A percentile compares a stretch with the other conserved stretches of the same genome.
phyloP scores from a whole-genome alignment of 2,888 invertebrate genomes.

The Nematopogon swammerdamellus region DNA sequence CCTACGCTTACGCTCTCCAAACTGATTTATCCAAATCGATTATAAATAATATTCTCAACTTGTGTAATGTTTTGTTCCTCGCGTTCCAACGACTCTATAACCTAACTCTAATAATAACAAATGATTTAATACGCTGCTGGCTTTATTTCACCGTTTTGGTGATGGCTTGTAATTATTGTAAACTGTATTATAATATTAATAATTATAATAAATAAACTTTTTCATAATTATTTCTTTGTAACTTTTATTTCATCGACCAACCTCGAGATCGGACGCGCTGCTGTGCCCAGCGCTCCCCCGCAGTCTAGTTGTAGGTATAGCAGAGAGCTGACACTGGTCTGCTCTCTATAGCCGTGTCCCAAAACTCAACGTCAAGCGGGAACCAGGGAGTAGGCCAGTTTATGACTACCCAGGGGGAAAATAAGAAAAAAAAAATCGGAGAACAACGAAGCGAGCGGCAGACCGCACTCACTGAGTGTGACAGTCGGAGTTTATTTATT shows the following conservation, averaged over 20 bases:
- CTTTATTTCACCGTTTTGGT: conserved; percentile 57
- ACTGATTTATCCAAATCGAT: conserved; percentile 50
- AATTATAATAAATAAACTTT: conserved; percentile 57
- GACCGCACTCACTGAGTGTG: too few species aligned
- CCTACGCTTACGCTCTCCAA: conserved; percentile 48
- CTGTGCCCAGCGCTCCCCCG: too few species aligned
- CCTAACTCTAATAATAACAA: conserved; percentile 38
- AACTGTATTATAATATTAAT: conserved; percentile 58
- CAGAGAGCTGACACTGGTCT: too few species aligned
- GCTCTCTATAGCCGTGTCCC: too few species aligned
- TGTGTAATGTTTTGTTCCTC: conserved; percentile 57
- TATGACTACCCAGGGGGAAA: too few species aligned
- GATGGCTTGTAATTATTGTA: conserved; percentile 59
- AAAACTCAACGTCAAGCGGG: too few species aligned
- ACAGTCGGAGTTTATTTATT: too few species aligned
- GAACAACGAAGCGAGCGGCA: too few species aligned
- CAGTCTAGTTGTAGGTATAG: too few species aligned
- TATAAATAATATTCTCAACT: conserved; percentile 54
- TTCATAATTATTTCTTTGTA: conserved; percentile 43
- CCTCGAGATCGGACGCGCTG: background rate
- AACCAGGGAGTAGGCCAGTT: too few species aligned
- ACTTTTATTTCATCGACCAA: background rate
- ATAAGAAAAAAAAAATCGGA: too few species aligned
- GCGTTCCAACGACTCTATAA: conserved; percentile 55
- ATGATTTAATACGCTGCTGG: conserved; percentile 48